Evolutionary conservation across 2,797 vertebrate species (phyloP).

Genomic region (Alca torda): DNA sequence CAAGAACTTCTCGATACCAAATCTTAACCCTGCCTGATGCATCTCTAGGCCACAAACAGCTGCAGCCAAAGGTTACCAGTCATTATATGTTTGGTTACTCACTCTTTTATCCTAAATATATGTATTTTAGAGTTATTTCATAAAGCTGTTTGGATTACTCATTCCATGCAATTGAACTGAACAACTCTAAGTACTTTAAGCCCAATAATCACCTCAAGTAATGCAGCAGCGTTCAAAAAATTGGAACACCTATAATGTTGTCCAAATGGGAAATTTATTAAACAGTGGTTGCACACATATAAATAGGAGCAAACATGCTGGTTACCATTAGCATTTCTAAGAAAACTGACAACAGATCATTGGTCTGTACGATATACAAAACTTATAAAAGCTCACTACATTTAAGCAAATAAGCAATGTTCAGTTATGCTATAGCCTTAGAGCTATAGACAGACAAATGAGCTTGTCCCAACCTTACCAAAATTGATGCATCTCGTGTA

Average conservation of each 20-base stretch:
- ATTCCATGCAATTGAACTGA: not conserved
- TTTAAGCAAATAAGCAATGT: not conserved
- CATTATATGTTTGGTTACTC: not conserved
- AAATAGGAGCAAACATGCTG: not conserved
- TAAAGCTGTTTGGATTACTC: constrained; percentile 54
- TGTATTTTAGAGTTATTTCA: constrained; percentile 51
- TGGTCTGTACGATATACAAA: not conserved
- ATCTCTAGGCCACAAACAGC: not conserved
- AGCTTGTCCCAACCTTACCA: constrained; percentile 68
- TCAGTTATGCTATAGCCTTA: not conserved
- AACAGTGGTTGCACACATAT: not conserved
- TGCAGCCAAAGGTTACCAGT: not conserved
- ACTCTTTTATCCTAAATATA: constrained; percentile 28
- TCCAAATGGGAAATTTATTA: not conserved
- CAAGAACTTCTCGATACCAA: not conserved
- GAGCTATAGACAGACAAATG: not conserved
- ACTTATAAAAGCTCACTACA: not conserved
- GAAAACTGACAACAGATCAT: not conserved
- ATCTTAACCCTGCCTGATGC: not conserved
- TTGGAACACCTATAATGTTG: not conserved
- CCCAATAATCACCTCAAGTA: not conserved
- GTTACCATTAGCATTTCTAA: not conserved
- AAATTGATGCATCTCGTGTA: constrained; percentile 78
- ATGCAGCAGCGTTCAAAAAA: not conserved
- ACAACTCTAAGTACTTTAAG: not conserved